Percentiles rank a stretch among this genome's conserved stretches.
Conservation (phyloP, 1,140 invertebrate genomes). For the Caenorhabditis tropicalis region DNA sequence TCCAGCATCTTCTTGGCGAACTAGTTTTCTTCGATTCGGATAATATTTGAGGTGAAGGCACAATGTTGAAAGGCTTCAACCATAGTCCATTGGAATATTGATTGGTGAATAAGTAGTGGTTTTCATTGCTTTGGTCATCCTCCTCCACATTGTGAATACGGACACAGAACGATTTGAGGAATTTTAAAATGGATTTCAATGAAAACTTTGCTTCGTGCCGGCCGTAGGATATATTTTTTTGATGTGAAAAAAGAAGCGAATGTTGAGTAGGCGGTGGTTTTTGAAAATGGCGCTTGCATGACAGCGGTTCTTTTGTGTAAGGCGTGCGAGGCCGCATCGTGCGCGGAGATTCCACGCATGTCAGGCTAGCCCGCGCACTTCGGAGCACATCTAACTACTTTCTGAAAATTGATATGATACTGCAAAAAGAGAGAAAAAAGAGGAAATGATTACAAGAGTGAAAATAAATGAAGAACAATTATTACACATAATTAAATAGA, state of each 20-base stretch:
- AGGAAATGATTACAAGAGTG: not conserved
- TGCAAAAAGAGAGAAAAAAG: not conserved
- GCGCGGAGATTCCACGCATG: slow-evolving; percentile 38
- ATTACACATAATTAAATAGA: not conserved
- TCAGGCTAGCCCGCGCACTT: slow-evolving; percentile 43
- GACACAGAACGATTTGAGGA: not conserved
- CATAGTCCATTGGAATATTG: not conserved
- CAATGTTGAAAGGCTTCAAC: slow-evolving; percentile 7
- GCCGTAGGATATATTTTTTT: not conserved
- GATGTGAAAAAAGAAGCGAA: not conserved
- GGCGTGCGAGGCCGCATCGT: slow-evolving; percentile 41
- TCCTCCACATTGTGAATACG: not conserved
- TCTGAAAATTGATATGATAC: not conserved
- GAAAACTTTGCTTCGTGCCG: not conserved
- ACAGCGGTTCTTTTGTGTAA: slow-evolving; percentile 37
- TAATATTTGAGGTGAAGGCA: slow-evolving; percentile 30
- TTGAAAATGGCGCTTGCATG: slow-evolving; percentile 2
- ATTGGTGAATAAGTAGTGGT: not conserved
- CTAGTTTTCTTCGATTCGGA: slow-evolving; percentile 33
- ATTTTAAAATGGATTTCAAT: not conserved
- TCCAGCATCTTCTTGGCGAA: slow-evolving; percentile 14
- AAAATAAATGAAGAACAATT: not conserved
- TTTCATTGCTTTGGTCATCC: no score
- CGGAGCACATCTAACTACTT: slow-evolving; percentile 44
- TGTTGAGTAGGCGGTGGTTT: not conserved